Evolutionary conservation across 1,140 invertebrate species (phyloP).

Genomic region (Lutraria rhynchaena): DNA sequence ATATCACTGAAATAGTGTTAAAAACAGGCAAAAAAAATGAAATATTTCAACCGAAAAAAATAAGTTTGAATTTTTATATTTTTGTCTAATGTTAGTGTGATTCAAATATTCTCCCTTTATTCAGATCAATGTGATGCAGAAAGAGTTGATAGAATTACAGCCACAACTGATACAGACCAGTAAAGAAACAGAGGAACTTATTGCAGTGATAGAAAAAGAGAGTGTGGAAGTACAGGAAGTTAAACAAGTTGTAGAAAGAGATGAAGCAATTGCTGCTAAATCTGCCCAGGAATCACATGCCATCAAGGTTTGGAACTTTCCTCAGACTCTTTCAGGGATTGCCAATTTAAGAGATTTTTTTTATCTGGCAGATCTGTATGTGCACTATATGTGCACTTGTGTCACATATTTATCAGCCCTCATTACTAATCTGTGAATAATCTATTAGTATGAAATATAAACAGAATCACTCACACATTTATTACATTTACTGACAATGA

Average conservation of each 20-base stretch:
- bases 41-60: no score
- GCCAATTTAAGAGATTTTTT: no score
- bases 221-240: conserved; percentile 80
- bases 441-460: no score
- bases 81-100: no score
- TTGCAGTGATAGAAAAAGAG: conserved; percentile 80
- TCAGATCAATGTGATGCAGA: conserved; percentile 82
- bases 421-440: neutral
- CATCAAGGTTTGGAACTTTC: conserved; percentile 77
- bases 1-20: no score
- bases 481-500: no score
- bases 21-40: no score
- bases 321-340: no score
- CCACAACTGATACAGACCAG: conserved; percentile 81
- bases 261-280: conserved; percentile 79
- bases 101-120: no score
- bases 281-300: conserved; percentile 79
- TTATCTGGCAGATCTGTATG: neutral
- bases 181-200: conserved; percentile 80
- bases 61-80: no score
- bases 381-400: neutral
- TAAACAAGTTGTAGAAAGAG: conserved; percentile 79
- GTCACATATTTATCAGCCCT: neutral
- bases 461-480: no score
- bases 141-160: conserved; percentile 80